Conservation (phyloP, 2,113 vertebrate genomes). For the Tetrax tetrax region DNA sequence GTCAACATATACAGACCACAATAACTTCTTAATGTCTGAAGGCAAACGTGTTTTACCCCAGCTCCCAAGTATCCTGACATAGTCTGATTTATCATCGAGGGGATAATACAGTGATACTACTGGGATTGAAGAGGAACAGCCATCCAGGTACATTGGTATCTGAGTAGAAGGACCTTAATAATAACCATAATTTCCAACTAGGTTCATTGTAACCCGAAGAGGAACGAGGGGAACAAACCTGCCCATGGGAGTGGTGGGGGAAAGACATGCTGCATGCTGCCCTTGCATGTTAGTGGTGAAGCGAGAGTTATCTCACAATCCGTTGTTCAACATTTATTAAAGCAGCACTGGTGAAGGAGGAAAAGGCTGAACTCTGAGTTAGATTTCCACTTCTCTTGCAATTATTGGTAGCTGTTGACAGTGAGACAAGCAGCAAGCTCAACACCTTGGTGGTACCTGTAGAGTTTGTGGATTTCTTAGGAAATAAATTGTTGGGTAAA, state of each 20-base stretch:
- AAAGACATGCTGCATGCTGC: fast-evolving
- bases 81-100: neutral
- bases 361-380: neutral
- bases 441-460: neutral
- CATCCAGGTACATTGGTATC: neutral
- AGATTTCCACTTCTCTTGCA: constrained; percentile 12
- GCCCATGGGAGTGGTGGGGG: neutral
- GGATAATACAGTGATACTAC: neutral
- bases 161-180: neutral
- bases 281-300: neutral
- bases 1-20: fast-evolving
- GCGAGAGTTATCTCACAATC: neutral
- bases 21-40: neutral
- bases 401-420: constrained; percentile 1
- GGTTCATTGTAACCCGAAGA: neutral
- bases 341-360: neutral
- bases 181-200: neutral
- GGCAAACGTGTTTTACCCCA: neutral
- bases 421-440: neutral
- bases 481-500: neutral
- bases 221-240: neutral
- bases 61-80: neutral
- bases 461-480: neutral
- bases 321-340: neutral
- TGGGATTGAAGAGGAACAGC: neutral